phyloP scores from a whole-genome alignment of 2,888 invertebrate genomes.

The Polyommatus iphigenia region DNA sequence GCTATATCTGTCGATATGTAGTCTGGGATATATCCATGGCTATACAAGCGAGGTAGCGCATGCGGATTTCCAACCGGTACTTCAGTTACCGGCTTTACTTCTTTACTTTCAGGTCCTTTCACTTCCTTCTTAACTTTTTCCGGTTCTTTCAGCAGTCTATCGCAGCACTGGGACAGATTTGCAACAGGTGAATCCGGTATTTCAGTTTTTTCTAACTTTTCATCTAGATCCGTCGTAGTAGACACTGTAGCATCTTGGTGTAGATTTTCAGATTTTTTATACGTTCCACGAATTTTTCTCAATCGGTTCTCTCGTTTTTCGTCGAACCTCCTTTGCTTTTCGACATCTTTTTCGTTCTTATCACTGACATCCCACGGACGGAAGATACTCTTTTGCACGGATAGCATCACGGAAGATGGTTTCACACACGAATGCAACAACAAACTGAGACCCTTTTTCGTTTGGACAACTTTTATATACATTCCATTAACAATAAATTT shows the following conservation, averaged over 20 bases:
- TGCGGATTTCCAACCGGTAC: slow-evolving; percentile 33
- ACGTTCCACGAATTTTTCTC: slow-evolving; percentile 70
- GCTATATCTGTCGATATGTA: slow-evolving; percentile 70
- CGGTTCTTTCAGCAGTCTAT: slow-evolving; percentile 60
- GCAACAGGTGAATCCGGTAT: slow-evolving; percentile 61
- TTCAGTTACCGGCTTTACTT: slow-evolving; percentile 40
- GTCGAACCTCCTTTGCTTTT: slow-evolving; percentile 54
- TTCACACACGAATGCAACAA: slow-evolving; percentile 59
- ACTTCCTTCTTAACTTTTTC: slow-evolving; percentile 45
- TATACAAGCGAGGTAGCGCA: slow-evolving; percentile 46
- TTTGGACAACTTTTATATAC: slow-evolving; percentile 78
- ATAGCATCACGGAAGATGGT: slow-evolving; percentile 58
- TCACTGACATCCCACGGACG: slow-evolving; percentile 82
- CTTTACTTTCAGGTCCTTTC: slow-evolving; percentile 33
- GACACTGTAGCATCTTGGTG: slow-evolving; percentile 81
- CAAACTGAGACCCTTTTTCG: slow-evolving; percentile 71
- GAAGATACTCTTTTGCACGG: slow-evolving; percentile 76
- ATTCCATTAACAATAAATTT: slow-evolving; percentile 78
- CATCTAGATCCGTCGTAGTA: slow-evolving; percentile 71
- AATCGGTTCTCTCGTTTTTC: slow-evolving; percentile 67
- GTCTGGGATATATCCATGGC: slow-evolving; percentile 57
- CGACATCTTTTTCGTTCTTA: slow-evolving; percentile 42
- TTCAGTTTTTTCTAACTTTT: slow-evolving; percentile 40
- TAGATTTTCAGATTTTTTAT: slow-evolving; percentile 59
- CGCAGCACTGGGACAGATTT: slow-evolving; percentile 64